These are phyloP conservation scores for Mesitornis unicolor DNA, from an alignment of 2,113 vertebrate genomes.

Conservation along the genomic window DNA sequence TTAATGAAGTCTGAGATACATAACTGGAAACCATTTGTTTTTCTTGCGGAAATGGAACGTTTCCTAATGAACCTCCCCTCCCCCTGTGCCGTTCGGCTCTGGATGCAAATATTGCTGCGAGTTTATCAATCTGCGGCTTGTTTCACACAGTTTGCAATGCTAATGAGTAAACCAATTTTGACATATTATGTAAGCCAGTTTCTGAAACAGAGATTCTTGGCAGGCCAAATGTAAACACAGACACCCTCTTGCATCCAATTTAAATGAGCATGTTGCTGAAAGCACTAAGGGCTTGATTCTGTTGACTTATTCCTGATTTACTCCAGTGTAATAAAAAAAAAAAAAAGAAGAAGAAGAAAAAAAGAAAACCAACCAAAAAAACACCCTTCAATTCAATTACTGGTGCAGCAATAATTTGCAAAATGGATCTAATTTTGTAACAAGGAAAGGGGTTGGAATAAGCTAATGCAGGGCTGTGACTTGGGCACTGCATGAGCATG, in stretches of 20 bases:
- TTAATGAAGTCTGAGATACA: background rate
- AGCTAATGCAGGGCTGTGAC: slow-evolving; percentile 25
- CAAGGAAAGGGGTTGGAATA: background rate
- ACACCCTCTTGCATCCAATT: slow-evolving; percentile 62
- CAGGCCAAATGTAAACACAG: slow-evolving; percentile 69
- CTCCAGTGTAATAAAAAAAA: background rate
- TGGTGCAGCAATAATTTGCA: slow-evolving; percentile 5
- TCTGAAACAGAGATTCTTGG: slow-evolving; percentile 69
- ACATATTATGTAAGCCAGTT: slow-evolving; percentile 68
- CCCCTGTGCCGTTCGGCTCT: slow-evolving; percentile 21
- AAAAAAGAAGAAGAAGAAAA: background rate
- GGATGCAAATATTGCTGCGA: slow-evolving; percentile 52
- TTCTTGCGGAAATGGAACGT: background rate
- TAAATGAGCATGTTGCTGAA: slow-evolving; percentile 60
- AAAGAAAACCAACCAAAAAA: background rate
- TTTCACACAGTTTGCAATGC: slow-evolving; percentile 64
- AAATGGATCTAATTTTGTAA: slow-evolving; percentile 26
- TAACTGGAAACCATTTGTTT: slow-evolving; percentile 45
- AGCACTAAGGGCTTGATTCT: slow-evolving; percentile 51
- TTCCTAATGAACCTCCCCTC: slow-evolving; percentile 60
- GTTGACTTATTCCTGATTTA: slow-evolving; percentile 54
- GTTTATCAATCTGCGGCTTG: slow-evolving; percentile 55
- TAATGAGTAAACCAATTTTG: slow-evolving; percentile 69
- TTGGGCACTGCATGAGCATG: background rate
- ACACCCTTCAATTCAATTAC: background rate